Percentiles rank a stretch among this genome's conserved stretches.
These are phyloP conservation scores for Alectoris magna DNA, from an alignment of 2,797 vertebrate genomes.

Conservation along the genomic window DNA sequence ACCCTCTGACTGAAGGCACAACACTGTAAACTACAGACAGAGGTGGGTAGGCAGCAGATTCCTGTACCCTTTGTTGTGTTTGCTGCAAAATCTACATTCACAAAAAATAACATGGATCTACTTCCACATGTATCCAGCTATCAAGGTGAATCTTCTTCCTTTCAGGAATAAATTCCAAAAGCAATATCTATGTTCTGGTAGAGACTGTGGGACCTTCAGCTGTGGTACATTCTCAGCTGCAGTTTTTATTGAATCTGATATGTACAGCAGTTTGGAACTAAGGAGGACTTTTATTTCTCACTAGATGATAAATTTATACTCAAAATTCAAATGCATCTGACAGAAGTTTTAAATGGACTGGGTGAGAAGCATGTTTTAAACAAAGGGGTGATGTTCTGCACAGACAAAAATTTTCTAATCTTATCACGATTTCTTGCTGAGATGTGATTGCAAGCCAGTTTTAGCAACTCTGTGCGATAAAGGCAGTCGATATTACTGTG, in stretches of 20 bases:
- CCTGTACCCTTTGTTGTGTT: not conserved
- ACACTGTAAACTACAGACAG: not conserved
- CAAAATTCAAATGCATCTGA: not conserved
- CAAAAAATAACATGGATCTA: not conserved
- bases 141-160: not conserved
- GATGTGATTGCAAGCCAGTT: not conserved
- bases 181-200: not conserved
- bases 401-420: not conserved
- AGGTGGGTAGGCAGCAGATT: not conserved
- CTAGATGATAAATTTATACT: not conserved
- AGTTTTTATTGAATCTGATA: not conserved
- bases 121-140: not conserved
- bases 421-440: not conserved
- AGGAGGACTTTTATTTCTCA: not conserved
- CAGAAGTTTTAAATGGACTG: not conserved
- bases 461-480: not conserved
- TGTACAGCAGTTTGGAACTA: fast-evolving
- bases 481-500: not conserved
- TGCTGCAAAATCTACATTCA: not conserved
- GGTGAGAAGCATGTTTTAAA: not conserved
- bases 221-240: fast-evolving
- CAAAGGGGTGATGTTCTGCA: not conserved
- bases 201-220: not conserved
- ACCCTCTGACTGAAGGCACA: not conserved
- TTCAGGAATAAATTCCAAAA: not conserved